Evolutionary conservation across 2,888 invertebrate genomes (phyloP).

Genomic region (Lagria hirta): DNA sequence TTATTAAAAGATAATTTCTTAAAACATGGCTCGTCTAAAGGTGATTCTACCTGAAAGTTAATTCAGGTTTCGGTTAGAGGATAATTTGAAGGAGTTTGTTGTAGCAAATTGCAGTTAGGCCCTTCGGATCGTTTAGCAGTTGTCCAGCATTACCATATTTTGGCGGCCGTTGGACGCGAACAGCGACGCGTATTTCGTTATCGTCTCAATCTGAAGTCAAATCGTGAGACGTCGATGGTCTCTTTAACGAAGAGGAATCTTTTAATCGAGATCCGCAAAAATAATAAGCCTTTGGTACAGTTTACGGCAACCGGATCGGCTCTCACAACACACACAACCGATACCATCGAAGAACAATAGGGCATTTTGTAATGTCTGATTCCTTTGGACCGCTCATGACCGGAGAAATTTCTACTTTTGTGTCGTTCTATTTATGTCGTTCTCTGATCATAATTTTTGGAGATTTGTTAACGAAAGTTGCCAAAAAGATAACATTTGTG

Average conservation of each 20-base stretch:
- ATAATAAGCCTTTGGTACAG: constrained; percentile 46
- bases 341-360: constrained; percentile 45
- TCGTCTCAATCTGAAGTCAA: constrained; percentile 46
- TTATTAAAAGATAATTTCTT: too few relatives aligned
- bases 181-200: constrained; percentile 44
- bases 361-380: constrained; percentile 43
- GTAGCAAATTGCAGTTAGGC: constrained; percentile 10
- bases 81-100: too few relatives aligned
- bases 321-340: constrained; percentile 30
- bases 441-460: constrained; percentile 41
- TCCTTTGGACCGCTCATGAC: constrained; percentile 30
- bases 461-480: constrained; percentile 44
- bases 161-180: constrained; percentile 37
- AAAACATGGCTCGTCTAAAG: too few relatives aligned
- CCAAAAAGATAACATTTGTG: constrained; percentile 42
- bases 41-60: background rate
- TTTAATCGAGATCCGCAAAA: constrained; percentile 46
- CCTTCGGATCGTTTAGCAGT: constrained; percentile 2
- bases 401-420: constrained; percentile 26
- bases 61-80: constrained; percentile 1
- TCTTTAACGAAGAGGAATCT: constrained; percentile 50
- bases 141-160: constrained; percentile 20
- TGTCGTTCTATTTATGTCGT: constrained; percentile 39
- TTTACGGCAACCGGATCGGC: constrained; percentile 42
- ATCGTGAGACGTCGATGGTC: constrained; percentile 49